Evolutionary conservation across 2,113 vertebrate species (phyloP), one percentile per base, ranked within the genome.

Genomic region (Crotophaga sulcirostris): DNA sequence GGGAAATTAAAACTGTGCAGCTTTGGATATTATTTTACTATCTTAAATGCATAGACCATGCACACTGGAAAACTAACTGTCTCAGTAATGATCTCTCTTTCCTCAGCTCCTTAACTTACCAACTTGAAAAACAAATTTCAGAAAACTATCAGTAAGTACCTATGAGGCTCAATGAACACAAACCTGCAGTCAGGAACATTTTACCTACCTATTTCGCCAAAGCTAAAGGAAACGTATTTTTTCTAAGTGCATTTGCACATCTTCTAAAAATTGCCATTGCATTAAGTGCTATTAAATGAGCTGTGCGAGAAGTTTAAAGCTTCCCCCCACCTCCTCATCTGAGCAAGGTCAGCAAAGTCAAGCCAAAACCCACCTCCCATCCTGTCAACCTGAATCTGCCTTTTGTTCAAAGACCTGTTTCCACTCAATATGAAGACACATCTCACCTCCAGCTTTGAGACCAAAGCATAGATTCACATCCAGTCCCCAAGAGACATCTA

Each of bases 41-140:
- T 68, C 85, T 92, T 81, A 89, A 90, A 63, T 49, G 29, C 44
- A 64, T 1, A 81, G 52, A 75, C 23, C n/a, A 20, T 7, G 15
- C 11, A 60, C 1, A 3, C 9, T 54, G 40, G 58, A 84, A 68
- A 90, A 81, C 25, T 33, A 87, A 36, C 28, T 64, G 36, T 14
- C 49, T 89, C 3, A 0, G 44, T 24, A 0, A 0, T 15, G n/a
- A 62, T 63, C 11, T 45, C 40, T 55, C 63, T 70, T 77, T 84
- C 24, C 67, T 58, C 14, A 4, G 28, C 51, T 94, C 42, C 70
- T 69, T 90, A 74, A 89, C 34, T 66, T 31, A 42, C 6, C 28
- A 44, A 51, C 24, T 56, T 44, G 8, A 90, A 84, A 74, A 66
- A 58, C 13, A 23, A 90, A 58, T 67, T 49, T 36, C 6, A 16